These are phyloP conservation scores for Rugalucina vietnamica DNA, from an alignment of 2,888 invertebrate genomes.

Conservation along the genomic window DNA sequence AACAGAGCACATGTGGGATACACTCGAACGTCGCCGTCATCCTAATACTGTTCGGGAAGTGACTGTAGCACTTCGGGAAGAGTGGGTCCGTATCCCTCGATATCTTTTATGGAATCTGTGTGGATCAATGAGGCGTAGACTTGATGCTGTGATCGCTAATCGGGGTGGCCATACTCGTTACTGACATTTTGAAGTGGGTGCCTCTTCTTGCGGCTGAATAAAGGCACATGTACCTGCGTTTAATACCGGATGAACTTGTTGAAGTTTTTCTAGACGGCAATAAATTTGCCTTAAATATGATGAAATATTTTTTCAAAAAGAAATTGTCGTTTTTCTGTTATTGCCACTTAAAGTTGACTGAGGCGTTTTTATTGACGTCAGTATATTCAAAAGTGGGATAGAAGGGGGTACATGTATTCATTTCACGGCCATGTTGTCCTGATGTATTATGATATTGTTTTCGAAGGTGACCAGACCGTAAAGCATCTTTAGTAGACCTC, in stretches of 20 bases:
- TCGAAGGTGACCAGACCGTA: too few relatives aligned
- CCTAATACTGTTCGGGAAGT: background rate
- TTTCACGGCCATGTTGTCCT: too few relatives aligned
- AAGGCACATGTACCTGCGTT: background rate
- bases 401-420: too few relatives aligned
- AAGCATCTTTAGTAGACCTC: too few relatives aligned
- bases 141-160: background rate
- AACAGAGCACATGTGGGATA: background rate
- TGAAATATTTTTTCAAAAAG: background rate
- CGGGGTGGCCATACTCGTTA: constrained; percentile 6
- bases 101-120: background rate
- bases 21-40: background rate
- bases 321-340: background rate
- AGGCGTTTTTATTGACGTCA: background rate
- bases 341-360: background rate
- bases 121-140: background rate
- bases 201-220: background rate
- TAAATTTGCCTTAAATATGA: background rate
- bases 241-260: background rate
- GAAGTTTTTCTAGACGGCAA: background rate
- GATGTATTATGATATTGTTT: too few relatives aligned
- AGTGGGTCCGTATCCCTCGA: constrained; percentile 13
- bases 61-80: background rate
- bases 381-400: too few relatives aligned
- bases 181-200: background rate